Evolutionary conservation across 2,797 vertebrate species (phyloP).

Genomic region (Cossypha polioptera): DNA sequence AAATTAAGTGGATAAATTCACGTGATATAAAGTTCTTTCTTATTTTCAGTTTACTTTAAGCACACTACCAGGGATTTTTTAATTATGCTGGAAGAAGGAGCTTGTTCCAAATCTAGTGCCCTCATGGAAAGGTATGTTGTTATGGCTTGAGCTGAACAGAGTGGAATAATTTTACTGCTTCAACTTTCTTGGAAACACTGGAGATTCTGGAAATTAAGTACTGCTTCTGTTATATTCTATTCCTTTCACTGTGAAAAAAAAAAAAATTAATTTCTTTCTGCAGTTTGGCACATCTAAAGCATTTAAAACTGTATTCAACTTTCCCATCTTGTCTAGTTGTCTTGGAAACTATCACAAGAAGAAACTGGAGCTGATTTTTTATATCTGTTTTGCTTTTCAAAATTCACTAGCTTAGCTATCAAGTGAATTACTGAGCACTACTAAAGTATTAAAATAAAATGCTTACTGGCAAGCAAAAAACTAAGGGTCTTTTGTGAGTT

Average conservation of each 20-base stretch:
- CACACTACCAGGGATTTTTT: background rate
- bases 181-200: background rate
- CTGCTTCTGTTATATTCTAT: background rate
- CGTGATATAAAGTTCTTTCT: background rate
- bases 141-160: background rate
- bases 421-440: background rate
- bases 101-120: background rate
- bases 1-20: background rate
- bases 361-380: background rate
- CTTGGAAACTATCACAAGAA: slow-evolving; percentile 40
- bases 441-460: background rate
- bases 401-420: background rate
- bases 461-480: background rate
- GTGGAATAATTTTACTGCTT: background rate
- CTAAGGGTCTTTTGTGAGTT: background rate
- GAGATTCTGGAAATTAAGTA: background rate
- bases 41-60: background rate
- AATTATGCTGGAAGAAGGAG: background rate
- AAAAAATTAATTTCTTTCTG: slow-evolving; percentile 1
- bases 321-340: slow-evolving; percentile 28
- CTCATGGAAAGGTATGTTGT: background rate
- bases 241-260: background rate
- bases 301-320: background rate
- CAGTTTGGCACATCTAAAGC: background rate
- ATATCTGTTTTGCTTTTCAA: background rate